Base-by-base conservation (phyloP, 2,797 vertebrate species). In the Sebastes nivosus region DNA sequence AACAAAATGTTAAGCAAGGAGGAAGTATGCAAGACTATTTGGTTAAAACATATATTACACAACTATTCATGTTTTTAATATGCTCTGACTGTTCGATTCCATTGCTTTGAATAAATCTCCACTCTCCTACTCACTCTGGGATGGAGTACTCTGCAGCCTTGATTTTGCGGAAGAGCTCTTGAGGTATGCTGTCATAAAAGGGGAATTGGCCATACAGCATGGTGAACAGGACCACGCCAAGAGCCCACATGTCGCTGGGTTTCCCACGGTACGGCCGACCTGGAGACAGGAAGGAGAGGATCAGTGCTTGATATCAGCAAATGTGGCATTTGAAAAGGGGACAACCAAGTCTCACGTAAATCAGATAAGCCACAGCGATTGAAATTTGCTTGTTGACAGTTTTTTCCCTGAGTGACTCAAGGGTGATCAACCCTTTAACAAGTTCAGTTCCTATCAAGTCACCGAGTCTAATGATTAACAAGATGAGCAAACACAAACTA, bases 141-240 rank as follows among this genome's bases (percentile, higher is more conserved):
- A 99, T 99, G 90, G 97, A 96, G 95, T 99, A 99, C 92, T 99
- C 99, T 0, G 99, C 99, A 38, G 98, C 99, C 95, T 99, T 99
- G 95, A 99, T 99, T 91, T 99, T 99, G 63, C 98, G 97, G 96
- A 99, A 99, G 80, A 99, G 98, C 95, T 99, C 99, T 94, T 99
- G 99, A 87, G 99, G 99, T 96, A 99, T 97, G 96, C 98, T 99
- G 96, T 99, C 98, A 42, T 99, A 99, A 95, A 99, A 99, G 38
- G 99, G 99, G 92, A 99, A 99, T 96, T 99, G 99, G 83, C 99
- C 99, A 0, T 99, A 99, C 1, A 99, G 96, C 98, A 99, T 99
- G 87, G 99, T 99, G 95, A 99, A 99, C 30, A 99, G 97, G 76
- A 99, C 99, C 69, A 99, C 99, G 0, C 99, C 99, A 59, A 99